Base-by-base conservation (phyloP, 2,113 vertebrate species). In the Suricata suricatta region DNA sequence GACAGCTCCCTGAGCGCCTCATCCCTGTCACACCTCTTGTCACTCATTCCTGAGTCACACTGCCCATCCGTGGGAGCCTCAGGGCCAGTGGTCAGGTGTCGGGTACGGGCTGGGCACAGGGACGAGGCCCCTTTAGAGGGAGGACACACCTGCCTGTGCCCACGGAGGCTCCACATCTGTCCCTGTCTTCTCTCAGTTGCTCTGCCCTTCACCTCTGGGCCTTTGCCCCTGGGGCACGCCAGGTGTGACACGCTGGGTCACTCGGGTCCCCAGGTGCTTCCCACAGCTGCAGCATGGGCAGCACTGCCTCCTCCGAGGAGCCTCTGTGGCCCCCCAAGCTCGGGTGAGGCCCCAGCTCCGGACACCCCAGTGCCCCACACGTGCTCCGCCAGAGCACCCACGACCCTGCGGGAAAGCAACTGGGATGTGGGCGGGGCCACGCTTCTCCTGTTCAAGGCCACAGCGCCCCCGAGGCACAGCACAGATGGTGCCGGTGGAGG, bases 211-310 rank as follows among this genome's bases (percentile, higher is more conserved):
- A 17, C 60, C n/a, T 33, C 1, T 0, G 1, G 31, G 63, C 80
- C 54, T 66, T 2, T 15, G 68, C 29, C 29, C n/a, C 0, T 1
- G 2, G 38, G 31, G 52, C 60, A 38, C 41, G 9, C 14, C 1
- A 41, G 0, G 13, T 41, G 64, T 3, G 38, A 31, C 16, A 1
- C 50, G 0, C 35, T 1, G 0, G 57, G 57, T 60, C 57, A 60
- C 6, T 29, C 25, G 10, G 11, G 4, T 72, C 44, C 19, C 47
- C 1, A 33, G 7, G 7, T 77, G 47, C 31, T 21, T 79, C 47
- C 44, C 10, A 2, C 2, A 27, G 35, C 79, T 47, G 5, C 8
- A 0, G 35, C 2, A 0, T 1, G 11, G 21, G 12, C 1, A 8
- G 15, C 68, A 10, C 81, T 50, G 15, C 47, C 44, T 84, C 87